Conservation (phyloP, 2,888 invertebrate genomes). For the Drosophila neonasuta region DNA sequence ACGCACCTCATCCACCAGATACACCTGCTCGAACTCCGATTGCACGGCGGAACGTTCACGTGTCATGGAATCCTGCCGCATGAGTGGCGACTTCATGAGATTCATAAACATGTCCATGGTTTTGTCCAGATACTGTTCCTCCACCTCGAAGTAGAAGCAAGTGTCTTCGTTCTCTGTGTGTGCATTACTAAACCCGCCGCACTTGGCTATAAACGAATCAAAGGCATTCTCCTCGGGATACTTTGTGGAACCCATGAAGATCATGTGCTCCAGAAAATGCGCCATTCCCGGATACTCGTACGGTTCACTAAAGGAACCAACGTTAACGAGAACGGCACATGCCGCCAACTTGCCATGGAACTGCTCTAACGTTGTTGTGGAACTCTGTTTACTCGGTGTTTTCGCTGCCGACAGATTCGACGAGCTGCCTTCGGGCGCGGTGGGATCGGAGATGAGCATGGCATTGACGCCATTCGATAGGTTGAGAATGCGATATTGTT, state of each 20-base stretch:
- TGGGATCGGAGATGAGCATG: constrained; percentile 87
- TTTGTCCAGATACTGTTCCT: constrained; percentile 88
- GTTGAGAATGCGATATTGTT: constrained; percentile 87
- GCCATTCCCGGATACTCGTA: constrained; percentile 90
- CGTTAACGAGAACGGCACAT: constrained; percentile 88
- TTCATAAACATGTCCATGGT: constrained; percentile 93
- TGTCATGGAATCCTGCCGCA: constrained; percentile 92
- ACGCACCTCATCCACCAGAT: constrained; percentile 88
- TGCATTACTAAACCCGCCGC: constrained; percentile 93
- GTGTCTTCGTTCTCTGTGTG: constrained; percentile 94
- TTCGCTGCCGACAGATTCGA: neutral
- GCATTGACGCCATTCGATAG: constrained; percentile 88
- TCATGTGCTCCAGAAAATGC: constrained; percentile 94
- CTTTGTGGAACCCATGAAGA: constrained; percentile 96
- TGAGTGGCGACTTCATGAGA: constrained; percentile 92
- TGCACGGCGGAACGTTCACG: constrained; percentile 94
- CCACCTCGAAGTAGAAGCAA: constrained; percentile 93
- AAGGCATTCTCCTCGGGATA: constrained; percentile 94
- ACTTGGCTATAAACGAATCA: constrained; percentile 90
- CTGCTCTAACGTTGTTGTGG: constrained; percentile 41
- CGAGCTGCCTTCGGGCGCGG: neutral
- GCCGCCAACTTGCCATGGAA: constrained; percentile 85
- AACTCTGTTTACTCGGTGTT: neutral
- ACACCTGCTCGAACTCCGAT: constrained; percentile 92
- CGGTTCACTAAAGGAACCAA: constrained; percentile 92